Base-by-base conservation (phyloP, 2,113 vertebrate genomes). In the Pomatorhinus ruficollis region DNA sequence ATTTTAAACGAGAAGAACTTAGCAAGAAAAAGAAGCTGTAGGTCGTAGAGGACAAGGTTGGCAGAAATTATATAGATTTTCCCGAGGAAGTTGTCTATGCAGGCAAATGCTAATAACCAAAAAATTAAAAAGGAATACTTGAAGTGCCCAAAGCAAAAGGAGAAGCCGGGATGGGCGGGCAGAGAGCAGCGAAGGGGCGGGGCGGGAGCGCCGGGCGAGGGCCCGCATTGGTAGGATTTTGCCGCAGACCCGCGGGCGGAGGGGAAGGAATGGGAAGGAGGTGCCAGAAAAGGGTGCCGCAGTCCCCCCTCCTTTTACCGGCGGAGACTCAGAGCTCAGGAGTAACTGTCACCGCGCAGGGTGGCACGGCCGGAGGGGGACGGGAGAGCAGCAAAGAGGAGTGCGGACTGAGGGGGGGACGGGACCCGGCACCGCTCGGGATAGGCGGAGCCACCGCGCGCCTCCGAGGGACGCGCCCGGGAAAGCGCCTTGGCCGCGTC, bases 381-480 rank as follows among this genome's bases (percentile, higher is more conserved):
- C 25, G 5, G 33, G n/a, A 45, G 3, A 22, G 44, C n/a, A 35
- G n/a, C 12, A 9, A 2, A 40, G 19, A 6, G 24, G 44, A 17
- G 16, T 4, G 45, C 14, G 31, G 14, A 21, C 15, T 6, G 64
- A 10, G 39, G 3, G 33, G 33, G 30, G 24, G 14, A 5, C 2
- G 13, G 9, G 35, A 8, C 9, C 4, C 12, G 5, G 30, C 15
- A 6, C 35, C 5, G 6, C 57, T 7, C 5, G 28, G 13, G 7
- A 25, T 27, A 16, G 33, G n/a, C 24, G 25, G 54, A 37, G 22
- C 15, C 22, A 8, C 5, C 31, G 39, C 12, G 4, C 19, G 9
- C 11, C 9, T 2, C 22, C 11, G 6, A 1, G 19, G 5, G 5
- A 2, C 30, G 0, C 0, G 3, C 22, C 9, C 9, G 4, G 30